These are phyloP conservation scores for Strix uralensis DNA, from an alignment of 2,113 vertebrate genomes.

Conservation along the genomic window DNA sequence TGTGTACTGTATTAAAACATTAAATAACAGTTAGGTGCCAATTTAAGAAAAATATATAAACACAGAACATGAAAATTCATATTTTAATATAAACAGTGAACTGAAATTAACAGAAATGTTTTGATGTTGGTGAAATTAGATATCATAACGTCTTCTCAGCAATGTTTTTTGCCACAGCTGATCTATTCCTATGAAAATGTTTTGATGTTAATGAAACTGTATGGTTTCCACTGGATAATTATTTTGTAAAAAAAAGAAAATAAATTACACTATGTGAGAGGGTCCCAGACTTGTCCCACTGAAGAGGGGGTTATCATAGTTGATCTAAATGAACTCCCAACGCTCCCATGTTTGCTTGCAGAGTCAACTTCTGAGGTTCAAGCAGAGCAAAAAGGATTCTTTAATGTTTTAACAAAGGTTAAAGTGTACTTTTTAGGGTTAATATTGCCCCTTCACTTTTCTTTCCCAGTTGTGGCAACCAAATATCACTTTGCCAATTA, in stretches of 20 bases:
- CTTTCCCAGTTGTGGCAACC: background rate
- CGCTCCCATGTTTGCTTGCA: background rate
- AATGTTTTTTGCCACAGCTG: background rate
- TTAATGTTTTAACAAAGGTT: background rate
- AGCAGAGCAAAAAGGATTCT: background rate
- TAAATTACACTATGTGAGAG: background rate
- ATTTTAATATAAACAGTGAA: conserved; percentile 9
- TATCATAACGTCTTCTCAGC: background rate
- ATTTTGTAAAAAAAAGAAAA: background rate
- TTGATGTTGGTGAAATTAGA: background rate
- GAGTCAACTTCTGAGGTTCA: background rate
- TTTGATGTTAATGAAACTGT: background rate
- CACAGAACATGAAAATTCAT: background rate
- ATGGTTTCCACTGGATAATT: background rate
- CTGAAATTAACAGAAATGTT: conserved; percentile 33
- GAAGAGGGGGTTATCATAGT: background rate
- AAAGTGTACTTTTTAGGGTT: background rate
- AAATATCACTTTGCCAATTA: background rate
- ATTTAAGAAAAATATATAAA: conserved; percentile 25
- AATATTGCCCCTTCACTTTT: background rate
- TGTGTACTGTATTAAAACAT: background rate
- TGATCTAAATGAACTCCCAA: background rate
- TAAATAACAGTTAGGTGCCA: conserved; percentile 2
- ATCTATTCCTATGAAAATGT: background rate
- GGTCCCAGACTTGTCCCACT: background rate